Conservation (phyloP, 2,797 vertebrate genomes). For the Melanotaenia pygmaea region DNA sequence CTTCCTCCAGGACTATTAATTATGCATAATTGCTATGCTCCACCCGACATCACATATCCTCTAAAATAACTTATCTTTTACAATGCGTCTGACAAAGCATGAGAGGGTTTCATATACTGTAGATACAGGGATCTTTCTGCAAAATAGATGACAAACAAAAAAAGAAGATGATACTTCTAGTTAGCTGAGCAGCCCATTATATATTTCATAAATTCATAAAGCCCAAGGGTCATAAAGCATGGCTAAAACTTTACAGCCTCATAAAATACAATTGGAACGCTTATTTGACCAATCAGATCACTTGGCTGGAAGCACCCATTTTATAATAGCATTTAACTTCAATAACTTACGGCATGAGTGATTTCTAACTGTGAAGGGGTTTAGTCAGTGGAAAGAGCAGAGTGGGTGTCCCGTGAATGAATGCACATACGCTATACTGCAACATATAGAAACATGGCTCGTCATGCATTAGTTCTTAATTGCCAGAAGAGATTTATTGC, state of each 20-base stretch:
- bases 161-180: constrained; percentile 51
- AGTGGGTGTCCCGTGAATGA: constrained; percentile 40
- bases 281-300: constrained; percentile 83
- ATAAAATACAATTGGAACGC: constrained; percentile 80
- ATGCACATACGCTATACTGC: constrained; percentile 25
- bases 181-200: constrained; percentile 70
- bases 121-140: constrained; percentile 21
- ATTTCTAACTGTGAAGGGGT: constrained; percentile 69
- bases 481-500: constrained; percentile 64
- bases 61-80: constrained; percentile 50
- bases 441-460: constrained; percentile 61
- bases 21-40: constrained; percentile 68
- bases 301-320: constrained; percentile 77
- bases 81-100: constrained; percentile 21
- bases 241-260: constrained; percentile 74
- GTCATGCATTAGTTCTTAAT: constrained; percentile 71
- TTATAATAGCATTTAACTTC: constrained; percentile 82
- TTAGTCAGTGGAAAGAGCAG: constrained; percentile 67
- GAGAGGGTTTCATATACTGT: constrained; percentile 13
- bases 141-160: constrained; percentile 45
- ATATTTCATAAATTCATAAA: constrained; percentile 72
- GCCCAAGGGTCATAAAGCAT: constrained; percentile 77
- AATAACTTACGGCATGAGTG: constrained; percentile 81
- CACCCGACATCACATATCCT: constrained; percentile 51
- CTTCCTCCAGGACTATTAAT: constrained; percentile 68